These are phyloP conservation scores for Halcyon senegalensis DNA, from an alignment of 2,113 vertebrate species.

Conservation along the genomic window DNA sequence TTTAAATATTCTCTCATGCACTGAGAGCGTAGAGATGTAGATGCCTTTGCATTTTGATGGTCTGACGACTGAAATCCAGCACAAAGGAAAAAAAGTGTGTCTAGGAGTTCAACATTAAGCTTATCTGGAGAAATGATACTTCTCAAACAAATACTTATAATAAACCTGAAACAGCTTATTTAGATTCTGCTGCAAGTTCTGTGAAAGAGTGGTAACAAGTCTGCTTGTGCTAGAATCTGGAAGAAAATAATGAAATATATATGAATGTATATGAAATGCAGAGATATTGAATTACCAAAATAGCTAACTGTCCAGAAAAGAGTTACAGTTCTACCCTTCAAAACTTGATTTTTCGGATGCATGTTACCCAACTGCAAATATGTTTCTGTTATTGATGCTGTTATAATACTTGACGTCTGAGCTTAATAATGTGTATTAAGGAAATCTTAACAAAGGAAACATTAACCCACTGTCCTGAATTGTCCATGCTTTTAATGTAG, in stretches of 20 bases:
- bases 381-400: not conserved
- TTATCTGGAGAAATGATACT: not conserved
- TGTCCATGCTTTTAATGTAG: not conserved
- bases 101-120: not conserved
- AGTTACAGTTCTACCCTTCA: not conserved
- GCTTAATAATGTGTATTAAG: not conserved
- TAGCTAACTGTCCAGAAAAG: not conserved
- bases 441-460: not conserved
- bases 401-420: not conserved
- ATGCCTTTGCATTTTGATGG: not conserved
- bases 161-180: not conserved
- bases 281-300: not conserved
- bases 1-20: not conserved
- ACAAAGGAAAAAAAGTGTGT: not conserved
- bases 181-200: not conserved
- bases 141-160: not conserved
- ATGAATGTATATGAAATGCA: not conserved
- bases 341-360: not conserved
- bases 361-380: not conserved
- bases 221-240: not conserved
- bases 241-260: too few relatives aligned
- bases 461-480: slow-evolving; percentile 1
- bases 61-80: not conserved
- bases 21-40: not conserved
- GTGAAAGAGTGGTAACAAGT: not conserved